phyloP scores from a whole-genome alignment of 2,888 invertebrate species.

The Tachina lurida region DNA sequence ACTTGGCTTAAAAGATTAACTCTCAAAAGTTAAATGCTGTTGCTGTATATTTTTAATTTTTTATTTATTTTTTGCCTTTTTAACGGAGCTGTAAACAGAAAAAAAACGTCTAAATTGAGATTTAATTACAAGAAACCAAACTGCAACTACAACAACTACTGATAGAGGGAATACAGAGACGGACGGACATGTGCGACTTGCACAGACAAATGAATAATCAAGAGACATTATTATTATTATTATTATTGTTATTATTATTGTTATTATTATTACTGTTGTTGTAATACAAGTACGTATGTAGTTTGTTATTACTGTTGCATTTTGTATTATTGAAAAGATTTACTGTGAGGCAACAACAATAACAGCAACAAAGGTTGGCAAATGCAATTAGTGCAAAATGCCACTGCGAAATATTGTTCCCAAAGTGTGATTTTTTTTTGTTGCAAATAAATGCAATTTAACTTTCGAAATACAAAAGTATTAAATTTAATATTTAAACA shows the following conservation, averaged over 20 bases:
- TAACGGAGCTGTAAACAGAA: slow-evolving; percentile 33
- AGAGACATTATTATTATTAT: slow-evolving; percentile 59
- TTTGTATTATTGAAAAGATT: slow-evolving; percentile 37
- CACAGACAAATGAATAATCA: slow-evolving; percentile 60
- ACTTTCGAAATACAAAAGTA: neutral
- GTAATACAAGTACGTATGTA: slow-evolving; percentile 14
- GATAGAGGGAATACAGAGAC: slow-evolving; percentile 1
- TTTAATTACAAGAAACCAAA: slow-evolving; percentile 67
- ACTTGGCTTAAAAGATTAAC: slow-evolving; percentile 68
- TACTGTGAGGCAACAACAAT: slow-evolving; percentile 14
- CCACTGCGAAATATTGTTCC: slow-evolving; percentile 62
- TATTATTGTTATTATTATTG: slow-evolving; percentile 16
- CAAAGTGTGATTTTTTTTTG: neutral
- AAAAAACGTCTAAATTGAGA: slow-evolving; percentile 67
- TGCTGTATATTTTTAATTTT: neutral
- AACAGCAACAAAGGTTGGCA: slow-evolving; percentile 31
- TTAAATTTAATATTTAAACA: neutral
- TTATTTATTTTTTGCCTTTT: slow-evolving; percentile 28
- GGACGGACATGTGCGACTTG: slow-evolving; percentile 1
- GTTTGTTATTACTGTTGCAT: slow-evolving; percentile 42
- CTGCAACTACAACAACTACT: slow-evolving; percentile 1
- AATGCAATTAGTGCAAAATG: slow-evolving; percentile 68
- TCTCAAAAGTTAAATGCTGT: slow-evolving; percentile 13
- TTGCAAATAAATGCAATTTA: neutral
- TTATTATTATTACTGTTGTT: slow-evolving; percentile 1